Evolutionary conservation across 1,140 invertebrate species (phyloP).

Genomic region (Drosophila grimshawi): DNA sequence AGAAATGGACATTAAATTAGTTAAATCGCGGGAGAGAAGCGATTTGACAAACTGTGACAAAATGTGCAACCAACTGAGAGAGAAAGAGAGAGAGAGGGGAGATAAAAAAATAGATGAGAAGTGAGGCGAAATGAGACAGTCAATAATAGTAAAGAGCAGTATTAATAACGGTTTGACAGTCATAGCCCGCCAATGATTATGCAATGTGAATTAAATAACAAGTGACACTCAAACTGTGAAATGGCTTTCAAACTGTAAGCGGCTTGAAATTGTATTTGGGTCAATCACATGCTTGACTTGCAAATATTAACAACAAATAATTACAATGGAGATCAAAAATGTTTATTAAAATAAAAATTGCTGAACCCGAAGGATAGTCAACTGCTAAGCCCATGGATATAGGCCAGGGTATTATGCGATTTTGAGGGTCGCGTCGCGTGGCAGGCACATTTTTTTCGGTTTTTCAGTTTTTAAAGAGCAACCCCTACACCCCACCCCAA

Average conservation of each 20-base stretch:
- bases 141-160: not conserved
- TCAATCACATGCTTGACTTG: slow-evolving; percentile 78
- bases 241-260: not conserved
- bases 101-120: not conserved
- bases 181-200: slow-evolving; percentile 27
- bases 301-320: slow-evolving; percentile 58
- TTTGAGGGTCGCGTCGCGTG: slow-evolving; percentile 76
- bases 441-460: slow-evolving; percentile 70
- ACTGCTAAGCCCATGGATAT: slow-evolving; percentile 48
- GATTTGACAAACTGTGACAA: slow-evolving; percentile 39
- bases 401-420: slow-evolving; percentile 58
- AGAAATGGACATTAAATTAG: slow-evolving; percentile 71
- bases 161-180: slow-evolving; percentile 50
- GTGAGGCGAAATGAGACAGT: not conserved
- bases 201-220: slow-evolving; percentile 24
- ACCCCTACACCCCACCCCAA: slow-evolving; percentile 28
- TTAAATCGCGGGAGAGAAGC: slow-evolving; percentile 40
- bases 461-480: slow-evolving; percentile 24
- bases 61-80: slow-evolving; percentile 31
- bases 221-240: not conserved
- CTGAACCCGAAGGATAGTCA: slow-evolving; percentile 35
- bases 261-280: slow-evolving; percentile 41
- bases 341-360: slow-evolving; percentile 68
- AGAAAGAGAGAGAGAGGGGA: slow-evolving; percentile 17
- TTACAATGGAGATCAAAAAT: slow-evolving; percentile 29